Evolutionary conservation across 30 jellyfish, hydroid and myxozoan species (phyloP).

Genomic region (Hydractinia symbiolongicarpus): DNA sequence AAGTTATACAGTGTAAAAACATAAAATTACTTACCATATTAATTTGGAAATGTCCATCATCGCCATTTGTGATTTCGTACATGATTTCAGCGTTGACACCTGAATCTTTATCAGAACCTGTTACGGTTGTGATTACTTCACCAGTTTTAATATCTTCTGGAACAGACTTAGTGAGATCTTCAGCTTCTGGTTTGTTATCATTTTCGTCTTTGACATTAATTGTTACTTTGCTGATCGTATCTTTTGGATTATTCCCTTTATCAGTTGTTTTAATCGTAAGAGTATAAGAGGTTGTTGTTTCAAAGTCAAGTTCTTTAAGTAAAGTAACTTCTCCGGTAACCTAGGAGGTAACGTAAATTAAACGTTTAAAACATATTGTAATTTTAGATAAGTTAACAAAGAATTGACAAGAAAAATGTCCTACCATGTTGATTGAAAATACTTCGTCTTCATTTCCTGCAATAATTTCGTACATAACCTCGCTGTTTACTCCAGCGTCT

Average conservation of each 20-base stretch:
- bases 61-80: not conserved
- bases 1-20: too few relatives aligned
- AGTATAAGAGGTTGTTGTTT: not conserved
- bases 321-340: not conserved
- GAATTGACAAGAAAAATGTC: not conserved
- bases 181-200: constrained; percentile 6
- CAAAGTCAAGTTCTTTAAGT: constrained; percentile 1
- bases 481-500: constrained; percentile 47
- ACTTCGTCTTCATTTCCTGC: not conserved
- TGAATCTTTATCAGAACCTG: constrained; percentile 35
- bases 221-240: not conserved
- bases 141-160: not conserved
- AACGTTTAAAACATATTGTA: not conserved
- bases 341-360: not conserved
- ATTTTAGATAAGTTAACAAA: not conserved
- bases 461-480: constrained; percentile 27
- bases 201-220: not conserved
- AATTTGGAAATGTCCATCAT: not conserved
- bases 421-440: not conserved
- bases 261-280: not conserved
- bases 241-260: not conserved
- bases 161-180: constrained; percentile 6
- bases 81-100: constrained; percentile 26
- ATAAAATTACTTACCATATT: not conserved
- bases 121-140: constrained; percentile 15